Percentiles rank a stretch among this genome's conserved stretches.
Conservation (phyloP, 2,797 vertebrate genomes). For the Danio albolineatus region DNA sequence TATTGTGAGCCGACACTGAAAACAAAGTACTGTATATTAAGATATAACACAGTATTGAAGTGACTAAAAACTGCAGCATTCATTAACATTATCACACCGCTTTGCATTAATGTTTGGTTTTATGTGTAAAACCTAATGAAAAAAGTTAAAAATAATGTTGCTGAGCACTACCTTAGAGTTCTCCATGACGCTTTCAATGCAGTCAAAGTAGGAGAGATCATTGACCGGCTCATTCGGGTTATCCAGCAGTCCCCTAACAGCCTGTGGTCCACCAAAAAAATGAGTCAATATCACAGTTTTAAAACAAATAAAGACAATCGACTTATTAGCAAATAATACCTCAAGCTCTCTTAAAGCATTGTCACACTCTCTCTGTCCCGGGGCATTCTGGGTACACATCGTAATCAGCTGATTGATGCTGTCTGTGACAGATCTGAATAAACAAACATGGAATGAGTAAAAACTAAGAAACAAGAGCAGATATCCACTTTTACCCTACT, state of each 20-base stretch:
- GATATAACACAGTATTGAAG: too few relatives aligned
- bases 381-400: constrained; percentile 94
- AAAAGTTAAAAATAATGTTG: not conserved
- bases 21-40: too few relatives aligned
- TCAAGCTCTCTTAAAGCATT: constrained; percentile 95
- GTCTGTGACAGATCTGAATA: constrained; percentile 91
- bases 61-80: too few relatives aligned
- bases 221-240: constrained; percentile 94
- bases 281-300: not conserved
- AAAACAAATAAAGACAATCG: not conserved
- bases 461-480: not conserved
- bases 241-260: constrained; percentile 92
- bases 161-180: constrained; percentile 90
- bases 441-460: constrained; percentile 1
- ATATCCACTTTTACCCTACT: too few relatives aligned
- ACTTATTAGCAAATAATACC: constrained; percentile 73
- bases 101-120: too few relatives aligned
- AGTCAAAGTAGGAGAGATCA: constrained; percentile 97
- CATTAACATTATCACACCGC: too few relatives aligned
- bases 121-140: not conserved
- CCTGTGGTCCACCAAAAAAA: constrained; percentile 73
- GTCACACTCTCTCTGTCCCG: constrained; percentile 96
- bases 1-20: too few relatives aligned
- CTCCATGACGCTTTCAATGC: constrained; percentile 97
- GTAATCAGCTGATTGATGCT: constrained; percentile 98